These are phyloP conservation scores for Coregonus clupeaformis DNA, from an alignment of 2,113 vertebrate genomes.

Conservation along the genomic window DNA sequence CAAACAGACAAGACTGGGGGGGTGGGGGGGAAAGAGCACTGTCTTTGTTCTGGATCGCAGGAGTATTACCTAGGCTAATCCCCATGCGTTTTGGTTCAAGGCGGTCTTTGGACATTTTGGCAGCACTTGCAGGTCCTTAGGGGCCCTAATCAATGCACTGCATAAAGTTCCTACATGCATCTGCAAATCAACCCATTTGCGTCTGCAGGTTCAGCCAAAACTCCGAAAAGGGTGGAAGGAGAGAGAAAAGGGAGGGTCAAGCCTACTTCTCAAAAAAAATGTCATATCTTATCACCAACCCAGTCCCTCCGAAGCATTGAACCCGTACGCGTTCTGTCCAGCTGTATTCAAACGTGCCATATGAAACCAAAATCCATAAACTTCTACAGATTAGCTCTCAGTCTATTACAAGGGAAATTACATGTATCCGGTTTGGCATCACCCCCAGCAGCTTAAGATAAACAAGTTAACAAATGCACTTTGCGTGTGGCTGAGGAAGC, in stretches of 20 bases:
- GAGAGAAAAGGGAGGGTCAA: conserved; percentile 19
- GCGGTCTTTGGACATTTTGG: conserved; percentile 38
- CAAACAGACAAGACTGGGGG: not conserved
- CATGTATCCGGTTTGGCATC: conserved; percentile 8
- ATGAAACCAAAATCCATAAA: conserved; percentile 1
- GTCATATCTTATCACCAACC: conserved; percentile 35
- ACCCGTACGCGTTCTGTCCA: not conserved
- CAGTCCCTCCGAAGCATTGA: not conserved
- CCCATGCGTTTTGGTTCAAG: not conserved
- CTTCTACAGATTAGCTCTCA: not conserved
- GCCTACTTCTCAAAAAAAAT: not conserved
- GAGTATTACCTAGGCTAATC: not conserved
- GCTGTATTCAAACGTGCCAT: not conserved
- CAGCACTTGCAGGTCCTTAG: conserved; percentile 38
- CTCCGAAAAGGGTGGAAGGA: conserved; percentile 15
- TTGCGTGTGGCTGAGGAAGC: not conserved
- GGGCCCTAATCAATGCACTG: conserved; percentile 44
- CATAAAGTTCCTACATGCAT: conserved; percentile 45
- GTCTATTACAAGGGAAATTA: conserved; percentile 7
- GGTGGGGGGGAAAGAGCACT: no score
- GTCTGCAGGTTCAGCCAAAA: conserved; percentile 47
- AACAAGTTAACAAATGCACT: not conserved
- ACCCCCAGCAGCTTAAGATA: conserved; percentile 9
- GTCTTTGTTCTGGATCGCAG: no score
- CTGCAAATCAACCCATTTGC: conserved; percentile 56